Evolutionary conservation across 2,888 invertebrate species (phyloP).

Genomic region (Baccha elongata): DNA sequence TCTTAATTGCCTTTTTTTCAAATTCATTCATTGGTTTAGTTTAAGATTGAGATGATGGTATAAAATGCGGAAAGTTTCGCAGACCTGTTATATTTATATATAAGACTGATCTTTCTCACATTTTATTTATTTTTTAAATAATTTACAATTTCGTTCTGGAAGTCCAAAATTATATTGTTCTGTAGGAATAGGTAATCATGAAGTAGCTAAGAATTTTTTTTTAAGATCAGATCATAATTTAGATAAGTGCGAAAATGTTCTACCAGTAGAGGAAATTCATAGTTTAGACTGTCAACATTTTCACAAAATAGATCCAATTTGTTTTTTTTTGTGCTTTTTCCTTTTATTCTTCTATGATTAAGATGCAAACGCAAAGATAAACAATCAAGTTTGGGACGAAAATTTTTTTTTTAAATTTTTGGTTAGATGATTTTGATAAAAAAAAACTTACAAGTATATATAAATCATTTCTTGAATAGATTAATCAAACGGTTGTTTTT

Average conservation of each 20-base stretch:
- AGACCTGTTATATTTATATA: neutral
- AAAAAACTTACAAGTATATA: constrained; percentile 45
- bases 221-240: neutral
- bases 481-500: constrained; percentile 57
- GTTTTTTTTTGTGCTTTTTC: constrained; percentile 12
- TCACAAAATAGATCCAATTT: constrained; percentile 39
- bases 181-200: constrained; percentile 32
- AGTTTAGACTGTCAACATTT: constrained; percentile 56
- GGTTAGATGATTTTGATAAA: constrained; percentile 6
- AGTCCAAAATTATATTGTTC: constrained; percentile 15
- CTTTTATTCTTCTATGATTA: neutral
- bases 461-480: constrained; percentile 66
- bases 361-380: constrained; percentile 64
- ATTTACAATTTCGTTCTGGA: constrained; percentile 9
- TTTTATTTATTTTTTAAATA: constrained; percentile 12
- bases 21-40: constrained; percentile 50
- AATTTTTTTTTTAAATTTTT: constrained; percentile 53
- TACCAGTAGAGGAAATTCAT: constrained; percentile 59
- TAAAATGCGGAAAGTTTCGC: constrained; percentile 6
- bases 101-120: neutral
- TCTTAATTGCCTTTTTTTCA: constrained; percentile 55
- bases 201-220: neutral
- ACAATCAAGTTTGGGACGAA: constrained; percentile 16
- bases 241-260: neutral
- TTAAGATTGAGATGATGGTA: constrained; percentile 10